Evolutionary conservation across 1,140 invertebrate genomes (phyloP).

Genomic region (Drosophila nebulosa): DNA sequence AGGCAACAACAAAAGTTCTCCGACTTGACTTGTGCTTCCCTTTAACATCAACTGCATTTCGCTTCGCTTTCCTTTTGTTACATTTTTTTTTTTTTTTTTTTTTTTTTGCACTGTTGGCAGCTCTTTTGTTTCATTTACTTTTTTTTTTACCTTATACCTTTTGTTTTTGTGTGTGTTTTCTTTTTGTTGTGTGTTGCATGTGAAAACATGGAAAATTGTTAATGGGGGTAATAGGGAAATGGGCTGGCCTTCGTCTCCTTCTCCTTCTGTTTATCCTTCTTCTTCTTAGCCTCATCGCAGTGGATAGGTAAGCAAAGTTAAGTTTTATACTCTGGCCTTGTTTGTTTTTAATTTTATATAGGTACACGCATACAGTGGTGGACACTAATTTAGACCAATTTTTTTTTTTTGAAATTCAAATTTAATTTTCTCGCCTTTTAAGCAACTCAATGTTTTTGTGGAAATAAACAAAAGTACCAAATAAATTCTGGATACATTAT

Average conservation of each 20-base stretch:
- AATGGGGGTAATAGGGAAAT: slow-evolving; percentile 14
- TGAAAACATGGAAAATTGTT: slow-evolving; percentile 12
- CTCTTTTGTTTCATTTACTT: slow-evolving; percentile 16
- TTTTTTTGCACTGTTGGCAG: slow-evolving; percentile 35
- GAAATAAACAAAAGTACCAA: too few relatives aligned
- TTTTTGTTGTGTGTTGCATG: slow-evolving; percentile 2
- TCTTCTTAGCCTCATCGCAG: not conserved
- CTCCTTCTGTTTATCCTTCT: not conserved
- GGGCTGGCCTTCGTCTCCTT: not conserved
- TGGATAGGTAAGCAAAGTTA: slow-evolving; percentile 16
- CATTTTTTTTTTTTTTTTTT: not conserved
- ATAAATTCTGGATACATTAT: not conserved
- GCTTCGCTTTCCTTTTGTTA: not conserved
- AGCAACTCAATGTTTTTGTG: too few relatives aligned
- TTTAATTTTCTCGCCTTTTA: too few relatives aligned
- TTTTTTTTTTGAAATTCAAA: too few relatives aligned
- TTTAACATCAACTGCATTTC: slow-evolving; percentile 32
- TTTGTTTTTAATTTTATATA: slow-evolving; percentile 52
- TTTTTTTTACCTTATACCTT: not conserved
- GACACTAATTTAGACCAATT: too few relatives aligned
- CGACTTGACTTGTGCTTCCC: slow-evolving; percentile 57
- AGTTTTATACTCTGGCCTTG: slow-evolving; percentile 28
- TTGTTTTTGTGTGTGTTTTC: not conserved
- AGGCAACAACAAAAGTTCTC: slow-evolving; percentile 48
- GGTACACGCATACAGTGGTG: too few relatives aligned